Evolutionary conservation across 2,797 vertebrate species (phyloP).

Genomic region (Scolopax bukidnonensis): DNA sequence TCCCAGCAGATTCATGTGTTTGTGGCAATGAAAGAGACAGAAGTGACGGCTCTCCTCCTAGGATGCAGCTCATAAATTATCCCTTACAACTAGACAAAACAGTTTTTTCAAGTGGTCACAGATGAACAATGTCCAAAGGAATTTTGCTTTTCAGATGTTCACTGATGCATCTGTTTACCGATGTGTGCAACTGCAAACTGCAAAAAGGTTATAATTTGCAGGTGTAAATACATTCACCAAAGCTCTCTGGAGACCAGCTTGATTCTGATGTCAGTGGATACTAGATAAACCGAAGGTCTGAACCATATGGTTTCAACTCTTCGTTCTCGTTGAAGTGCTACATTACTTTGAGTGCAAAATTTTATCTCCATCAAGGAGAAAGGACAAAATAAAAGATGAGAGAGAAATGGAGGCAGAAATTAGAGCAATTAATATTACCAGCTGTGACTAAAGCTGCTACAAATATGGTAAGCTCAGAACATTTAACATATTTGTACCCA

Average conservation of each 20-base stretch:
- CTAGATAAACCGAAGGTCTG: neutral
- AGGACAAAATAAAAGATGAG: neutral
- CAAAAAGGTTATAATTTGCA: constrained; percentile 2
- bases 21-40: constrained; percentile 31
- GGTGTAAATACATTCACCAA: neutral
- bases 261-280: neutral
- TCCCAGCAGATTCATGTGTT: constrained; percentile 50
- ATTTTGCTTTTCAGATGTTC: constrained; percentile 30
- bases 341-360: neutral
- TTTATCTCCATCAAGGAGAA: neutral
- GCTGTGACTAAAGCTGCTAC: neutral
- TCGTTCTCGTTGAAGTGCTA: neutral
- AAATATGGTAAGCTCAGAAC: neutral
- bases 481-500: neutral
- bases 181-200: neutral
- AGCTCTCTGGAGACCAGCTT: neutral
- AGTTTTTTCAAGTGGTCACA: constrained; percentile 2
- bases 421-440: constrained; percentile 7
- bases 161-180: constrained; percentile 17
- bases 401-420: constrained; percentile 9
- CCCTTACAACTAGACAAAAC: constrained; percentile 25
- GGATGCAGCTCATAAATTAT: constrained; percentile 57
- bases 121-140: constrained; percentile 29
- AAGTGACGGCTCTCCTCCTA: constrained; percentile 14
- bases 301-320: neutral